Percentiles rank a stretch among this genome's conserved stretches.
phyloP scores from a whole-genome alignment of 2,113 vertebrate genomes.

The Gambusia affinis region DNA sequence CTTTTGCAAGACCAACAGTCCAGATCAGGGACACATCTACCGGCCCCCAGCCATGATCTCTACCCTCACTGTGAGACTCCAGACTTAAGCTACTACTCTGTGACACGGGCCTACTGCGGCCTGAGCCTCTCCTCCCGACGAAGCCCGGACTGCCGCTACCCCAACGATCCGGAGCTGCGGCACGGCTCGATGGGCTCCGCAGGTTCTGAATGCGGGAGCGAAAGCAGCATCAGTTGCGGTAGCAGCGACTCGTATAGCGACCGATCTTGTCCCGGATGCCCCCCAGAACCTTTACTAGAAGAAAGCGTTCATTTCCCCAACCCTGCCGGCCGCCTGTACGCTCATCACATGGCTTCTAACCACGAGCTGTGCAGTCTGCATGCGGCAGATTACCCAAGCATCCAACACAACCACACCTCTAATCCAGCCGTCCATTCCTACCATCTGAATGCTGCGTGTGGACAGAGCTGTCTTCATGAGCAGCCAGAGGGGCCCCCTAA shows the following conservation, averaged over 20 bases:
- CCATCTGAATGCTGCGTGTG: slow-evolving; percentile 82
- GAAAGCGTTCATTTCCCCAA: slow-evolving; percentile 84
- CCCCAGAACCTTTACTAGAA: slow-evolving; percentile 85
- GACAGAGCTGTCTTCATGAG: slow-evolving; percentile 86
- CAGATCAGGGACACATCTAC: slow-evolving; percentile 77
- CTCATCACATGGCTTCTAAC: slow-evolving; percentile 75
- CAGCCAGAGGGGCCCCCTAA: slow-evolving; percentile 86
- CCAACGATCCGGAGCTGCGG: slow-evolving; percentile 86
- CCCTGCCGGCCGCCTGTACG: slow-evolving; percentile 78
- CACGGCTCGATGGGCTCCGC: slow-evolving; percentile 88
- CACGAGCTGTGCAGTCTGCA: slow-evolving; percentile 83
- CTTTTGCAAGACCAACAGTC: slow-evolving; percentile 87
- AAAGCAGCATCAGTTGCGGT: slow-evolving; percentile 90
- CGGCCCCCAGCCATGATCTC: slow-evolving; percentile 85
- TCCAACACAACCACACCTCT: slow-evolving; percentile 81
- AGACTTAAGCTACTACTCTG: slow-evolving; percentile 91
- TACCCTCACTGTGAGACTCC: slow-evolving; percentile 96
- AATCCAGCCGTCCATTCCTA: slow-evolving; percentile 80
- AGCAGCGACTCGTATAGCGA: slow-evolving; percentile 91
- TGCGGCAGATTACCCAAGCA: slow-evolving; percentile 77
- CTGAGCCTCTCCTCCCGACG: slow-evolving; percentile 85
- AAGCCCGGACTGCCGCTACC: slow-evolving; percentile 89
- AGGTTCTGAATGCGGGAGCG: slow-evolving; percentile 93
- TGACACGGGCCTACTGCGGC: slow-evolving; percentile 87
- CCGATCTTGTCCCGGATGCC: slow-evolving; percentile 84